Evolutionary conservation across 2,888 invertebrate genomes (phyloP).

Genomic region (Tholera decimalis): DNA sequence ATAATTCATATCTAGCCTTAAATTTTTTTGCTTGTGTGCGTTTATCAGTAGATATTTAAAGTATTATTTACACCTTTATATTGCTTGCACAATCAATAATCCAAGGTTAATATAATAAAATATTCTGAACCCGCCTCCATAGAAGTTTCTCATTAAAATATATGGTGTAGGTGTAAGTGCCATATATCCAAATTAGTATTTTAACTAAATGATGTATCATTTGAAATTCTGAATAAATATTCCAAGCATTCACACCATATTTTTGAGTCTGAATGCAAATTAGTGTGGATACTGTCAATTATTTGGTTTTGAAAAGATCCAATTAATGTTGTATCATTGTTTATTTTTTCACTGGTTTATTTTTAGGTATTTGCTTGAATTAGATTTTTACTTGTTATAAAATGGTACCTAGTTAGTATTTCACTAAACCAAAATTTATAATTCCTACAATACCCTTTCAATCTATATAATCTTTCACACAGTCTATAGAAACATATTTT

Average conservation of each 20-base stretch:
- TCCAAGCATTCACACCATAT: conserved; percentile 20
- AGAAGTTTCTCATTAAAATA: conserved; percentile 50
- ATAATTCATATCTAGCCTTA: conserved; percentile 4
- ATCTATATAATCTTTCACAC: too few relatives aligned
- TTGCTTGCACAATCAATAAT: conserved; percentile 1
- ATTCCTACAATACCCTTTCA: too few relatives aligned
- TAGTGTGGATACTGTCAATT: conserved; percentile 6
- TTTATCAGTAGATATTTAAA: conserved; percentile 13
- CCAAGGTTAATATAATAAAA: conserved; percentile 37
- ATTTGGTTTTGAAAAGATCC: conserved; percentile 12
- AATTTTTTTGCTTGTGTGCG: conserved; percentile 4
- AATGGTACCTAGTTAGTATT: neutral
- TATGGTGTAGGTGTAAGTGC: conserved; percentile 61
- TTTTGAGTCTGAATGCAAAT: conserved; percentile 33
- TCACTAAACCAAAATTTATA: too few relatives aligned
- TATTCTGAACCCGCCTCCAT: conserved; percentile 32
- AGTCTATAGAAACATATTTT: too few relatives aligned
- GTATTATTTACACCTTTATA: conserved; percentile 5
- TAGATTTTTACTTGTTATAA: neutral
- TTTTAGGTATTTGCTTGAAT: neutral
- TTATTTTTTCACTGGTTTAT: conserved; percentile 4
- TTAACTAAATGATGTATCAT: conserved; percentile 41
- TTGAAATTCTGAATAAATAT: conserved; percentile 43
- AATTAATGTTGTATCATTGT: neutral
- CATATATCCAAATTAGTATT: conserved; percentile 55